phyloP scores from a whole-genome alignment of 2,797 vertebrate species.

The Enteromius argenteus region DNA sequence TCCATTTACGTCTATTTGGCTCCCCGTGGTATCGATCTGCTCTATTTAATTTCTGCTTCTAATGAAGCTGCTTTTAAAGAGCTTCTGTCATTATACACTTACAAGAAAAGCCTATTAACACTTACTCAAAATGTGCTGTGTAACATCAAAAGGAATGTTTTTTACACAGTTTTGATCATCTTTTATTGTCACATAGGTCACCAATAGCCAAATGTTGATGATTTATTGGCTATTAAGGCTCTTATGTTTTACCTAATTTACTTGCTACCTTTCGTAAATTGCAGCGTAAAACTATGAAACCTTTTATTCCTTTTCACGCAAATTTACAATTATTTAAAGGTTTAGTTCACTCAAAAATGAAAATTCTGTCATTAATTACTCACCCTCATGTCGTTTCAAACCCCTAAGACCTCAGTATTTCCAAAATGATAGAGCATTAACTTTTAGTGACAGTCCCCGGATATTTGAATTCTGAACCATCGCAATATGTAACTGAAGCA shows the following conservation, averaged over 20 bases:
- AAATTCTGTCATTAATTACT: too few species aligned
- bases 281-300: too few species aligned
- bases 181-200: background rate
- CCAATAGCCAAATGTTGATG: background rate
- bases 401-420: too few species aligned
- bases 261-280: background rate
- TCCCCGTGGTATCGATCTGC: conserved; percentile 72
- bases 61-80: conserved; percentile 65
- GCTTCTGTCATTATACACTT: conserved; percentile 51
- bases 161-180: background rate
- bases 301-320: too few species aligned
- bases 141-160: conserved; percentile 52
- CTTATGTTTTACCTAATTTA: too few species aligned
- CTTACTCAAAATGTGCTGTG: conserved; percentile 58
- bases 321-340: too few species aligned
- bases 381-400: too few species aligned
- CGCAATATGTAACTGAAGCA: too few species aligned
- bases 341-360: too few species aligned
- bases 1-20: conserved; percentile 69
- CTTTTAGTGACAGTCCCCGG: too few species aligned
- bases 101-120: conserved; percentile 74
- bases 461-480: too few species aligned
- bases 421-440: too few species aligned
- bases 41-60: conserved; percentile 74
- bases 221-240: background rate